phyloP scores from a whole-genome alignment of 2,888 invertebrate species.

The Ceramica pisi region DNA sequence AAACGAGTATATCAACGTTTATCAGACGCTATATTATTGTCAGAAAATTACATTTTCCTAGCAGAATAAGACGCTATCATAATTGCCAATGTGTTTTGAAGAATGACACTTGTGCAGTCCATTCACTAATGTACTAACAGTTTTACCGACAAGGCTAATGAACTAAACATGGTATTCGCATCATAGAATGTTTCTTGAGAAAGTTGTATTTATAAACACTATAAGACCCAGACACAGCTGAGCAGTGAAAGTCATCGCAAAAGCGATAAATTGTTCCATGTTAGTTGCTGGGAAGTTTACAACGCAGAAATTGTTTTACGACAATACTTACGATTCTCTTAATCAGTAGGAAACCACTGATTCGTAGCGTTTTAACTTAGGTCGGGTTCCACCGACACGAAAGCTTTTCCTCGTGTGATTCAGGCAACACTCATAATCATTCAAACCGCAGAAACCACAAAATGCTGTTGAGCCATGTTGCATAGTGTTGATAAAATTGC shows the following conservation, averaged over 20 bases:
- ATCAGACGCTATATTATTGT: background rate
- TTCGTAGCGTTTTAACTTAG: background rate
- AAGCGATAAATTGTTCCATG: constrained; percentile 64
- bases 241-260: constrained; percentile 65
- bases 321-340: constrained; percentile 15
- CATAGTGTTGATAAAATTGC: constrained; percentile 7
- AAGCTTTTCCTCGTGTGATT: constrained; percentile 38
- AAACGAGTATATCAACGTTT: constrained; percentile 6
- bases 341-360: background rate
- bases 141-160: constrained; percentile 30
- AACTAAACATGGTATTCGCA: constrained; percentile 52
- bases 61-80: background rate
- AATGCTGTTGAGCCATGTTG: constrained; percentile 3
- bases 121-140: constrained; percentile 21
- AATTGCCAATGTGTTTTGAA: background rate
- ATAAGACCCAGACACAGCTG: constrained; percentile 56
- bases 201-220: constrained; percentile 67
- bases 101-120: background rate
- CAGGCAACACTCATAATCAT: background rate
- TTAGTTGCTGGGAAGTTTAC: constrained; percentile 45
- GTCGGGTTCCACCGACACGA: background rate
- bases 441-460: constrained; percentile 36
- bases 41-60: background rate
- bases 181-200: constrained; percentile 64
- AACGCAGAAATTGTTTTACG: constrained; percentile 38